These are phyloP conservation scores for Magallana gigas DNA, from an alignment of 1,140 invertebrate species.

Conservation along the genomic window DNA sequence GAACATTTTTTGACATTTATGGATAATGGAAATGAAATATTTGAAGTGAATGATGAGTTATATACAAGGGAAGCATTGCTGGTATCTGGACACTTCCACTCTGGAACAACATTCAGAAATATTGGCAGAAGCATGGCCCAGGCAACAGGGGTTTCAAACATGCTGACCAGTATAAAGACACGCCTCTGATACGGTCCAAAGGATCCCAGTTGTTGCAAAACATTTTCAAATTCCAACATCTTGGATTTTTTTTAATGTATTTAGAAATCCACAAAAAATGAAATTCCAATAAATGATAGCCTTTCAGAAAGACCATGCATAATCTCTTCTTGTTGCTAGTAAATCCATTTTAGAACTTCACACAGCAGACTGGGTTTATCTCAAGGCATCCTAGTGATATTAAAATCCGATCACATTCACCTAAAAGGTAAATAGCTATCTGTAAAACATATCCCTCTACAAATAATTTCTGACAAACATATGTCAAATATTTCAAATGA, in stretches of 20 bases:
- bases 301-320: no score
- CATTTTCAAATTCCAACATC: constrained; percentile 70
- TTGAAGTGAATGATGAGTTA: not conserved
- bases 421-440: no score
- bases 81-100: constrained; percentile 36
- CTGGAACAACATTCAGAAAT: constrained; percentile 62
- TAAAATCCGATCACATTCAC: no score
- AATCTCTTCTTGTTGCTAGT: no score
- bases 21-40: not conserved
- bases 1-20: not conserved
- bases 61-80: not conserved
- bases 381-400: no score
- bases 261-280: no score
- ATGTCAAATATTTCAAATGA: no score
- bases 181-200: constrained; percentile 71
- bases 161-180: constrained; percentile 71
- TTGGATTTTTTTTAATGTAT: not conserved
- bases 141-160: constrained; percentile 72
- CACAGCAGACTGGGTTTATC: no score
- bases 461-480: no score
- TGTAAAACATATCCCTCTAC: no score
- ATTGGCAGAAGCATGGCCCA: constrained; percentile 75
- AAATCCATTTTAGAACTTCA: no score
- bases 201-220: constrained; percentile 65
- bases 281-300: no score